Evolutionary conservation across 2,113 vertebrate species (phyloP), one percentile per base, ranked within the genome.

Genomic region (Sigmodon hispidus): DNA sequence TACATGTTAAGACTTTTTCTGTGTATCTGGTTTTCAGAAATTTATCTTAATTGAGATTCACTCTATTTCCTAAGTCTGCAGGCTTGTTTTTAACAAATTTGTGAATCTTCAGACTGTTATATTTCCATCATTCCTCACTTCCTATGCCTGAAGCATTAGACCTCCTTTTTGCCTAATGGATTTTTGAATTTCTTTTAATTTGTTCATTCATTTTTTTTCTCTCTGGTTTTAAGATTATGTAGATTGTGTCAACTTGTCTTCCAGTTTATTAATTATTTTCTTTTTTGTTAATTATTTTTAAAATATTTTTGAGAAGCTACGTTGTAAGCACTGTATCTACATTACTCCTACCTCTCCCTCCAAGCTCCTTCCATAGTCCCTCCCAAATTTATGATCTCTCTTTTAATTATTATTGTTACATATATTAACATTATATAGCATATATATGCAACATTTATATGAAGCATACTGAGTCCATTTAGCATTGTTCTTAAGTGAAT

Each of bases 171-270:
- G 57, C 48, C 10, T 36, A 36, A 75, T 16, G 52, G 7, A 12
- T 80, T 24, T 91, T 52, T 94, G 13, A 69, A 31, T 13, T 86
- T 79, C 34, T 80, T 12, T 76, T 76, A 9, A 57, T 61, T 84
- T 88, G n/a, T 73, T 91, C 80, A 55, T 7, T 70, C 24, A 70
- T 12, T 69, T 93, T 69, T 93, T 94, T 86, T 87, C 31, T 95
- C 50, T 57, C 26, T 76, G 45, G 73, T 91, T 88, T 89, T 92
- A 21, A 91, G 24, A 52, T 89, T 69, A 69, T 29, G 22, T 45
- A 67, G 73, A 79, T 85, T 88, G 52, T 94, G n/a, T n/a, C 65
- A 3, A 73, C 61, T 24, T 91, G 16, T 79, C 48, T 52, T 95
- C 50, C 81, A 83, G 48, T 90, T 86, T 31, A 50, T 36, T 80